phyloP scores from a whole-genome alignment of 2,797 vertebrate species.

The Moxostoma hubbsi region DNA sequence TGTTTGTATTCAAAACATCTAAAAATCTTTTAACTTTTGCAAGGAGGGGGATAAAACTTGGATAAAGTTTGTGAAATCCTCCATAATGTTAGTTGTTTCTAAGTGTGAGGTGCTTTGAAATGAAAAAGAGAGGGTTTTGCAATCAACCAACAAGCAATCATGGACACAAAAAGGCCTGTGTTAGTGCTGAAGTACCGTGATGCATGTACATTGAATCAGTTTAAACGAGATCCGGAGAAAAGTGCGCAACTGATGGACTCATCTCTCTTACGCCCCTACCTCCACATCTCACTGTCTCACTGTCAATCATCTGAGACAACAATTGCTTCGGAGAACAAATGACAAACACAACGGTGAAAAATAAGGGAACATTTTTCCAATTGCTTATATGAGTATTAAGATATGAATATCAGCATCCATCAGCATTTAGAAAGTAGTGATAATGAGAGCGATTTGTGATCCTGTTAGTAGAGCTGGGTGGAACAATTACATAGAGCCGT shows the following conservation, averaged over 20 bases:
- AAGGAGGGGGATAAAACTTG: neutral
- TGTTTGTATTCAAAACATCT: neutral
- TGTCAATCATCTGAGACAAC: slow-evolving; percentile 45
- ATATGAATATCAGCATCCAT: slow-evolving; percentile 6
- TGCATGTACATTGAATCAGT: slow-evolving; percentile 23
- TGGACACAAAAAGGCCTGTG: slow-evolving; percentile 23
- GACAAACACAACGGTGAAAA: slow-evolving; percentile 23
- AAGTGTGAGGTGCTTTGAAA: slow-evolving; percentile 22
- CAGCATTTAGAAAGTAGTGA: slow-evolving; percentile 11
- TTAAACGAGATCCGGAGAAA: slow-evolving; percentile 7
- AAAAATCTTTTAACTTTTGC: neutral
- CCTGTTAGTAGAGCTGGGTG: neutral
- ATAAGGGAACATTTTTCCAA: slow-evolving; percentile 18
- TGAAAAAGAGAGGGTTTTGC: neutral
- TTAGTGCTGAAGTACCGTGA: slow-evolving; percentile 2
- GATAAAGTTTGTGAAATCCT: neutral
- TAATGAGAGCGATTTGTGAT: slow-evolving; percentile 3
- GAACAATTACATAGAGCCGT: slow-evolving; percentile 18
- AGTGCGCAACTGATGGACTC: neutral
- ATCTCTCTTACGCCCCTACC: neutral
- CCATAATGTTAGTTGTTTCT: slow-evolving; percentile 6
- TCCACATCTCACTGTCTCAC: slow-evolving; percentile 11
- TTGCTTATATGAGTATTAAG: neutral
- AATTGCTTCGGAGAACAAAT: slow-evolving; percentile 64
- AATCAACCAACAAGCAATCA: slow-evolving; percentile 39